Evolutionary conservation across 2,797 vertebrate species (phyloP), one percentile per base, ranked within the genome.

Genomic region (Danio albolineatus): DNA sequence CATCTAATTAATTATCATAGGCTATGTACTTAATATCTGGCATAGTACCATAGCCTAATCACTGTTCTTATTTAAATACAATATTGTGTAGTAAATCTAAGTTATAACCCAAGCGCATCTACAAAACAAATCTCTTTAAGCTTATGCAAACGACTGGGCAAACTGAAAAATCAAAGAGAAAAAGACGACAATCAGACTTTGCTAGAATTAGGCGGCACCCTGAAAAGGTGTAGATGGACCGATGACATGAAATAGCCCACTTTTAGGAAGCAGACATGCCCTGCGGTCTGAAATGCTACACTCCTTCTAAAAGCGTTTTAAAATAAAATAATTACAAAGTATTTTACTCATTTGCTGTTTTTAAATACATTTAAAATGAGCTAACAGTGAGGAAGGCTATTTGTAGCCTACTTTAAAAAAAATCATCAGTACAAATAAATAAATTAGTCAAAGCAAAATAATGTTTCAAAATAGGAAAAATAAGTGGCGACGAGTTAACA

Each of bases 81-180:
- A 61, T 4, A 39, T 12, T 38, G 13, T 6, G 36, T 21, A 10
- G 19, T 21, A 21, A 9, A 39, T 41, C 0, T 0, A 21, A 4
- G 4, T 19, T 60, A n/a, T 57, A 46, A 13, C 4, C 7, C 17
- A 44, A 6, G n/a, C n/a, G 2, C 46, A 19, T 38, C 12, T 44
- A 54, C 67, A 38, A 79, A 72, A 64, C 21, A 73, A 64, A 79
- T 71, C 5, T 38, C 10, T 14, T 69, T 54, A 36, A 62, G 48
- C 38, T 17, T 64, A 79, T 71, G 77, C 69, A 79, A 79, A 79
- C 14, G 16, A 78, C 8, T 6, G 8, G 38, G 10, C 38, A 61
- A 41, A 14, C n/a, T 7, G 10, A 72, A n/a, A 51, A 59, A 60
- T 28, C 5, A 9, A 21, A 49, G 36, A 17, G 10, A 49, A 28